Percentiles rank a stretch among this genome's conserved stretches.
These are phyloP conservation scores for Sesia apiformis DNA, from an alignment of 2,888 invertebrate genomes.

Conservation along the genomic window DNA sequence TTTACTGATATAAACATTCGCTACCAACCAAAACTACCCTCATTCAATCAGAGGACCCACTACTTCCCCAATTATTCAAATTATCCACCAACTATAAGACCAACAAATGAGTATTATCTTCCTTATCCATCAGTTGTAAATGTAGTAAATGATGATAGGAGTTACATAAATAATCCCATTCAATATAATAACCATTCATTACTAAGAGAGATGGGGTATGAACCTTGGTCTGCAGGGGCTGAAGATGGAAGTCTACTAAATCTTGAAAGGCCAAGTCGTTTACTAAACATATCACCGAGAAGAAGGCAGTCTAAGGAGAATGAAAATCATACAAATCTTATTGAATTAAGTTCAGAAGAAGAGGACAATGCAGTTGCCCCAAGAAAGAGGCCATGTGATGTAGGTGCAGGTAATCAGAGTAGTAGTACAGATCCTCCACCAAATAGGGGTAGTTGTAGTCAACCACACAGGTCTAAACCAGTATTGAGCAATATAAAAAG, in stretches of 20 bases:
- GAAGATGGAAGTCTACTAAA: constrained; percentile 15
- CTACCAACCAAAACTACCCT: constrained; percentile 54
- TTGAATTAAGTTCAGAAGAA: constrained; percentile 68
- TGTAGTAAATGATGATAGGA: constrained; percentile 38
- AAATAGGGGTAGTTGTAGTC: not conserved
- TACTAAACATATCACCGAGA: constrained; percentile 58
- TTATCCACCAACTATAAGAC: constrained; percentile 25
- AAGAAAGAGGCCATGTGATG: constrained; percentile 42
- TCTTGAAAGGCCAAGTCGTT: constrained; percentile 59
- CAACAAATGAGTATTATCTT: constrained; percentile 31
- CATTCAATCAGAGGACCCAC: constrained; percentile 28
- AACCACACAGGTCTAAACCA: not conserved
- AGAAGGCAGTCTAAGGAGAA: constrained; percentile 55
- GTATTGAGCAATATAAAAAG: constrained; percentile 32
- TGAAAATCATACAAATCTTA: constrained; percentile 40
- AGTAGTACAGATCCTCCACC: not conserved
- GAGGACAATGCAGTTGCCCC: constrained; percentile 47
- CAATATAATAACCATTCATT: constrained; percentile 6
- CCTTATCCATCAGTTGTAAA: constrained; percentile 38
- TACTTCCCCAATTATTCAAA: constrained; percentile 44
- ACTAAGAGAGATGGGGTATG: not conserved
- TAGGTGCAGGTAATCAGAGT: not conserved
- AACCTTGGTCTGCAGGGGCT: not conserved
- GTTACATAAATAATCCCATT: constrained; percentile 36
- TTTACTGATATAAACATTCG: constrained; percentile 46